Conservation (phyloP, 2,888 invertebrate species). For the Hipparchia sbordonii region DNA sequence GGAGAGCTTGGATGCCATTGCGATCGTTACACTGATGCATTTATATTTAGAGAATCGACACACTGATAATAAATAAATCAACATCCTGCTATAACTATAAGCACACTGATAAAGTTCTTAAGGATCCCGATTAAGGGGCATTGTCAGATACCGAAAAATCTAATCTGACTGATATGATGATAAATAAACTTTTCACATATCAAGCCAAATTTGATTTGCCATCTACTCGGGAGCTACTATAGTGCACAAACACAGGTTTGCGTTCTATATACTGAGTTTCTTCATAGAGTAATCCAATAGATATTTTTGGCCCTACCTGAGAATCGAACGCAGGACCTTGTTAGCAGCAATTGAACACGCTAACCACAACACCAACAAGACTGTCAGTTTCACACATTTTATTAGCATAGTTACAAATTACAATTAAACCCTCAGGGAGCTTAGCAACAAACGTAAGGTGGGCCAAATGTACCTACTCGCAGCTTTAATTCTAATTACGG, state of each 20-base stretch:
- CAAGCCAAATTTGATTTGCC: constrained; percentile 22
- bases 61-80: constrained; percentile 43
- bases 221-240: background rate
- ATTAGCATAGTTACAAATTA: background rate
- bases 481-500: constrained; percentile 53
- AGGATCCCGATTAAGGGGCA: constrained; percentile 65
- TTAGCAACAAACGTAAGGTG: constrained; percentile 43
- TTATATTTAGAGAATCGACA: background rate
- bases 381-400: background rate
- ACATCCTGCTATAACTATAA: constrained; percentile 64
- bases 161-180: constrained; percentile 58
- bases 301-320: too few relatives aligned
- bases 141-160: constrained; percentile 70
- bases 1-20: too few relatives aligned
- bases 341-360: too few relatives aligned
- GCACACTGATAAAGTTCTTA: constrained; percentile 59
- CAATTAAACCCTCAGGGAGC: constrained; percentile 7
- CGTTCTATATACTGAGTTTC: too few relatives aligned
- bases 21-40: too few relatives aligned
- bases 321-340: too few relatives aligned
- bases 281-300: too few relatives aligned
- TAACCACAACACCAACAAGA: too few relatives aligned
- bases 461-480: constrained; percentile 4
- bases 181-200: constrained; percentile 57
- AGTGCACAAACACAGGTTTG: too few relatives aligned